Evolutionary conservation across 2,888 invertebrate genomes (phyloP), one percentile per base, ranked within the genome.

Genomic region (Nemotelus nigrinus): DNA sequence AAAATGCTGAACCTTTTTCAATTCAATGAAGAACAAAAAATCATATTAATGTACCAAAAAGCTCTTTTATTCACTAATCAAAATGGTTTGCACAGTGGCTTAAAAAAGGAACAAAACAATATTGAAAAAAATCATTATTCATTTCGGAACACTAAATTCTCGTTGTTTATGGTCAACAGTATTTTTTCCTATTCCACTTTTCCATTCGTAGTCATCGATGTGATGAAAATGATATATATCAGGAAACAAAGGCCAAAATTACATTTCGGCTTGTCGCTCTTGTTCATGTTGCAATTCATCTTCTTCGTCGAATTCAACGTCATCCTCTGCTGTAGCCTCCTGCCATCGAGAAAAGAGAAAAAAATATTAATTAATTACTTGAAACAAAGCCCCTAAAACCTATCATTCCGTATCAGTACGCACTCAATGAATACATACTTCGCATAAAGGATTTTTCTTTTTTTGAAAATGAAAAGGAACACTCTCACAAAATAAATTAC

Each of bases 321-420:
- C 91, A 77, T 91, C 91, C 0, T 90, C 91, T 0, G 90, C 90
- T 76, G 86, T 85, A 0, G 91, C 91, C 82, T 91, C 91, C 90
- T 91, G 83, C 1, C 82, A 82, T 79, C 47, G 74, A 76, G 79
- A 53, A 75, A 70, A 58, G 58, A 64, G 48, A 67, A 67, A 50
- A 6, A 58, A 48, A 75, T 5, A 64, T 64, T 65, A 65, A 65
- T 76, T 53, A 75, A 64, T 76, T 65, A 76, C 2, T 67, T 57
- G 57, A 25, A 57, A 57, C 10, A 57, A 57, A 8, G 41, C 4
- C 43, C 41, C 63, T 43, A 4, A 25, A 25, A 3, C 63, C 41
- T 53, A 7, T 10, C 53, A 7, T 10, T 53, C 53, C 53, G 53
- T 10, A 53, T 53, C 53, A 53, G 10, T 53, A 53, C 10, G 53